Conservation (phyloP, 2,113 vertebrate genomes). For the Progne subis region DNA sequence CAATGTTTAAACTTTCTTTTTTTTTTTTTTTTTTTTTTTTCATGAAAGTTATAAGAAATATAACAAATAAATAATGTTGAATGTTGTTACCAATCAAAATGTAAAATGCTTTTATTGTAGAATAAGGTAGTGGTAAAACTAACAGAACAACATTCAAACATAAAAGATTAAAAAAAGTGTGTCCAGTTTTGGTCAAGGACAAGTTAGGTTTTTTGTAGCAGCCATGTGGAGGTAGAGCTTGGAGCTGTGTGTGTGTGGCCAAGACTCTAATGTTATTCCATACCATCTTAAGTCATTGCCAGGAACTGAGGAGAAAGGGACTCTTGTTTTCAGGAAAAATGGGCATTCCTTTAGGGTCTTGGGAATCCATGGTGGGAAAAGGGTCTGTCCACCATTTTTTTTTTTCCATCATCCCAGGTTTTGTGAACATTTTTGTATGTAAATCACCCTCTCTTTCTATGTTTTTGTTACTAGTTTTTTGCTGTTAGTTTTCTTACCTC, state of each 20-base stretch:
- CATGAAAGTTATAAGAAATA: not conserved
- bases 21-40: no score
- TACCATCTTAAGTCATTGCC: not conserved
- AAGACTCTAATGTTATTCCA: not conserved
- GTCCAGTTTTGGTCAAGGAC: not conserved
- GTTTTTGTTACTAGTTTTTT: not conserved
- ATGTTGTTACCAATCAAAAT: not conserved
- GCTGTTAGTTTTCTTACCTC: not conserved
- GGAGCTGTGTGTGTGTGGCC: not conserved
- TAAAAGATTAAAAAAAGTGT: not conserved
- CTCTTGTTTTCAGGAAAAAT: not conserved
- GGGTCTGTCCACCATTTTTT: not conserved
- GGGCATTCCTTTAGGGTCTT: rapidly evolving
- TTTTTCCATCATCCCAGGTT: not conserved
- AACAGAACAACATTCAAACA: not conserved
- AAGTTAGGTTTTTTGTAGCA: not conserved
- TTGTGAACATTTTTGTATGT: not conserved
- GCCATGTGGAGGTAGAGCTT: not conserved
- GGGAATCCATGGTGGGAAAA: not conserved
- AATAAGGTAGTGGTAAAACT: not conserved
- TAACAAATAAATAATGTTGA: not conserved
- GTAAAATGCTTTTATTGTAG: not conserved
- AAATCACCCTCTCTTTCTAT: not conserved
- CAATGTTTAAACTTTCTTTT: not conserved
- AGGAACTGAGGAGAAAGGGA: not conserved